Conservation (phyloP, 2,888 invertebrate genomes). For the Lydus trimaculatus region DNA sequence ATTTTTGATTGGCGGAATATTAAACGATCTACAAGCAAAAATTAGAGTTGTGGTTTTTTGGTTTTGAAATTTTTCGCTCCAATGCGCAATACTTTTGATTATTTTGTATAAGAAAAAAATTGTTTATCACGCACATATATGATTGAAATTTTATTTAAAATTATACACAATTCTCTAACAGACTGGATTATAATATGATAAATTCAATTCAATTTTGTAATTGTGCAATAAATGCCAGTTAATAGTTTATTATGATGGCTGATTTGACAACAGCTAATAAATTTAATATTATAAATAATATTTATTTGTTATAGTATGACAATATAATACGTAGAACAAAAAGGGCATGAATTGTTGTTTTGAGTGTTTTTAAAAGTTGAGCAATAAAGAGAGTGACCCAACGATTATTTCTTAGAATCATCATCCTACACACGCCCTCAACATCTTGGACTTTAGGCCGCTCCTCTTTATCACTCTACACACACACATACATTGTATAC, state of each 20-base stretch:
- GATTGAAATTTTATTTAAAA: not conserved
- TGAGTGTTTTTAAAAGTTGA: constrained; percentile 15
- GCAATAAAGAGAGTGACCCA: constrained; percentile 24
- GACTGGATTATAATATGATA: constrained; percentile 9
- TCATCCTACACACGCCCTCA: constrained; percentile 27
- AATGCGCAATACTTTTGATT: not conserved
- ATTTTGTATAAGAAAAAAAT: no score
- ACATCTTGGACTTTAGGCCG: constrained; percentile 24
- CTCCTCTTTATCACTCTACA: constrained; percentile 20
- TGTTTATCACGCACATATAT: no score
- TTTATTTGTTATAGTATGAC: no score
- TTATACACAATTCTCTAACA: not conserved
- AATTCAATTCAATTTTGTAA: constrained; percentile 18
- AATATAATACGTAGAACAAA: no score
- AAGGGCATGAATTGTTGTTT: constrained; percentile 21
- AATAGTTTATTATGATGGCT: not conserved
- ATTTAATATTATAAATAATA: constrained; percentile 18
- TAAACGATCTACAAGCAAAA: no score
- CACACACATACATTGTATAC: not conserved
- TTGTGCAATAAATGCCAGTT: constrained; percentile 21
- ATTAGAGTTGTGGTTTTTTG: not conserved
- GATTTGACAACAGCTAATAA: constrained; percentile 9
- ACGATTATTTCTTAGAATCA: constrained; percentile 22
- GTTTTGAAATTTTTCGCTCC: not conserved
- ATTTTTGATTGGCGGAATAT: no score